phyloP scores from a whole-genome alignment of 2,888 invertebrate genomes.

The Drosophila mettleri region DNA sequence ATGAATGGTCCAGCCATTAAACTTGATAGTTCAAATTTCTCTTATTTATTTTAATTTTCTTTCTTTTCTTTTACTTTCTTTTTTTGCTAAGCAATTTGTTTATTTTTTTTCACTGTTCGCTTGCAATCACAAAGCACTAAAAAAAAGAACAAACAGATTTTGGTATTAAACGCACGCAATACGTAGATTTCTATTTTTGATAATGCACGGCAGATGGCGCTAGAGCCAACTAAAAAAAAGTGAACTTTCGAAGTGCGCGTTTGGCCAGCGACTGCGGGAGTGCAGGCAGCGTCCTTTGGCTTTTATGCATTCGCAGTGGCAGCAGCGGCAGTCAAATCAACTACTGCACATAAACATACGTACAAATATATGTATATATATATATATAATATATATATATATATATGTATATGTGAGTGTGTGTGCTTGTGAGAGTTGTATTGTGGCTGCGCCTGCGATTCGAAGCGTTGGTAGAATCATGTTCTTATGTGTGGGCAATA shows the following conservation, averaged over 20 bases:
- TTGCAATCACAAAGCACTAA: slow-evolving; percentile 1
- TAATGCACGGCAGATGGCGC: slow-evolving; percentile 19
- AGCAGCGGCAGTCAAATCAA: slow-evolving; percentile 27
- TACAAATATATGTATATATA: slow-evolving; percentile 6
- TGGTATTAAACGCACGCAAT: slow-evolving; percentile 8
- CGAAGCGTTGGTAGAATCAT: slow-evolving; percentile 15
- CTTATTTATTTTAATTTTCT: not conserved
- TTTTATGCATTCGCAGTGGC: slow-evolving; percentile 64
- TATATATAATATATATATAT: slow-evolving; percentile 9
- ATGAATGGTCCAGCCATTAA: slow-evolving; percentile 94
- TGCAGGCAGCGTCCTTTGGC: slow-evolving; percentile 65
- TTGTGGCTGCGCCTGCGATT: slow-evolving; percentile 60
- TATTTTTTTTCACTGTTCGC: slow-evolving; percentile 4
- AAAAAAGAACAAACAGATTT: slow-evolving; percentile 1
- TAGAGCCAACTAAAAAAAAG: slow-evolving; percentile 6
- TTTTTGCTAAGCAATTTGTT: not conserved
- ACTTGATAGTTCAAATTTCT: not conserved
- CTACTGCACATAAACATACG: slow-evolving; percentile 36
- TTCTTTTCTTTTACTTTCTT: not conserved
- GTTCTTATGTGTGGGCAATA: slow-evolving; percentile 25
- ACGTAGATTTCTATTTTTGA: slow-evolving; percentile 1
- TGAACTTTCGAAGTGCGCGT: slow-evolving; percentile 63
- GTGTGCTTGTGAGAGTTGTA: slow-evolving; percentile 18
- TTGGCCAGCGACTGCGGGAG: slow-evolving; percentile 73
- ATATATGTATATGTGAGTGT: slow-evolving; percentile 14